These are phyloP conservation scores for Notothenia rossii DNA, from an alignment of 2,113 vertebrate genomes.

Conservation along the genomic window DNA sequence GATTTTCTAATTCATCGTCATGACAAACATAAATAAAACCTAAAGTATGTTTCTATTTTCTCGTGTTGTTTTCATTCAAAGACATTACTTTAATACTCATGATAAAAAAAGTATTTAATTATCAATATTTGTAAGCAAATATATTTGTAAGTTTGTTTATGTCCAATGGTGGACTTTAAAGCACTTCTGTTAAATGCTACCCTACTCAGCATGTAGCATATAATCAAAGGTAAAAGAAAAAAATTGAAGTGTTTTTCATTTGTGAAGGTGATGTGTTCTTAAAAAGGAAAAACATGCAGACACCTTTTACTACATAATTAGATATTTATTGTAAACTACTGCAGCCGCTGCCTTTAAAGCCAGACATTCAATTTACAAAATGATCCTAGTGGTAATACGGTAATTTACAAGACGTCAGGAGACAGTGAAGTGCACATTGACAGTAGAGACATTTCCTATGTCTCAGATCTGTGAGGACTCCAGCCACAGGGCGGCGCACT, in stretches of 20 bases:
- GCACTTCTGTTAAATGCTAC: too few species aligned
- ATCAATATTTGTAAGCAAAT: too few species aligned
- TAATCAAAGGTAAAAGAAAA: too few species aligned
- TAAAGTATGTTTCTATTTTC: slow-evolving; percentile 84
- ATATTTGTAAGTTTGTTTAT: too few species aligned
- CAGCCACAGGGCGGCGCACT: slow-evolving; percentile 76
- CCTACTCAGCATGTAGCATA: too few species aligned
- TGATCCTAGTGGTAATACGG: slow-evolving; percentile 37
- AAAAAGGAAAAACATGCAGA: slow-evolving; percentile 5
- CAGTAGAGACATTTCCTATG: neutral
- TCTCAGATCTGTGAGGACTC: slow-evolving; percentile 86
- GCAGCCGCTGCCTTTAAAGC: slow-evolving; percentile 47
- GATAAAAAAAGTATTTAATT: too few species aligned
- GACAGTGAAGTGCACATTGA: slow-evolving; percentile 53
- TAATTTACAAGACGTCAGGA: slow-evolving; percentile 40
- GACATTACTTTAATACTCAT: too few species aligned
- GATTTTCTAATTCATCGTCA: slow-evolving; percentile 88
- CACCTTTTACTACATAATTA: slow-evolving; percentile 29
- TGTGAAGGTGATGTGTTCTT: neutral
- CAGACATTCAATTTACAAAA: slow-evolving; percentile 63
- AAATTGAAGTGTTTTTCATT: too few species aligned
- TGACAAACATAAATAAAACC: slow-evolving; percentile 88
- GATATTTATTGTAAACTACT: slow-evolving; percentile 65
- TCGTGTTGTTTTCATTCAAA: neutral
- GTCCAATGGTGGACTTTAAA: too few species aligned